phyloP scores from a whole-genome alignment of 2,113 vertebrate genomes.

The Brachirus orientalis region DNA sequence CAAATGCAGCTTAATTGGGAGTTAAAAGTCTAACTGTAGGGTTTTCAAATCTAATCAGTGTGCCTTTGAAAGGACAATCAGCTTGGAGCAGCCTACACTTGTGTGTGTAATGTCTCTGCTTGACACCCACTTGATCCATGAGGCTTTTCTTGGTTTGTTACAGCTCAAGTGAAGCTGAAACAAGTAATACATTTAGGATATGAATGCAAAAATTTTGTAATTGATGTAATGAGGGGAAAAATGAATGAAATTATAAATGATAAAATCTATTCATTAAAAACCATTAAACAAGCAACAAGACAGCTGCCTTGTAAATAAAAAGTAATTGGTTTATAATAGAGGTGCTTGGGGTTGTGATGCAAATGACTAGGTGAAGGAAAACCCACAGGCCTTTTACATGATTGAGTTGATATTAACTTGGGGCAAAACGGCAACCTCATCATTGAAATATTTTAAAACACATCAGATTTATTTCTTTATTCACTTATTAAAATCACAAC shows the following conservation, averaged over 20 bases:
- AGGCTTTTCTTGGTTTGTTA: conserved; percentile 30
- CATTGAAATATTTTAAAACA: background rate
- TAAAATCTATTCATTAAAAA: background rate
- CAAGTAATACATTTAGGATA: background rate
- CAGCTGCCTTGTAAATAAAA: background rate
- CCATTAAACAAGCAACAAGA: background rate
- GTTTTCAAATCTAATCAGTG: conserved; percentile 58
- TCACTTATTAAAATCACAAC: too few relatives aligned
- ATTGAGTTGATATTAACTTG: too few relatives aligned
- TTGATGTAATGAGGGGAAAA: too few relatives aligned
- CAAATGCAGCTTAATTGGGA: conserved; percentile 58
- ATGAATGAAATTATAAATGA: conserved; percentile 1
- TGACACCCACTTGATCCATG: conserved; percentile 13
- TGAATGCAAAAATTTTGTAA: background rate
- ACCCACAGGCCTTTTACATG: background rate
- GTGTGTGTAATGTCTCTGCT: conserved; percentile 14
- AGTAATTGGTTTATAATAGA: background rate
- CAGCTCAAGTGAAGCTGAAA: background rate
- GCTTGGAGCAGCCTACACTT: conserved; percentile 9
- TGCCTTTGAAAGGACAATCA: conserved; percentile 42
- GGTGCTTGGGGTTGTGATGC: background rate
- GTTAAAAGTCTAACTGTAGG: conserved; percentile 46
- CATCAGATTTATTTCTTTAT: background rate
- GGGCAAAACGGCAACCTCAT: background rate
- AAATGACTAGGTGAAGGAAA: background rate